Percentiles rank a stretch among this genome's conserved stretches.
phyloP scores from a whole-genome alignment of 2,888 invertebrate genomes.

The Alloplasta piceator region DNA sequence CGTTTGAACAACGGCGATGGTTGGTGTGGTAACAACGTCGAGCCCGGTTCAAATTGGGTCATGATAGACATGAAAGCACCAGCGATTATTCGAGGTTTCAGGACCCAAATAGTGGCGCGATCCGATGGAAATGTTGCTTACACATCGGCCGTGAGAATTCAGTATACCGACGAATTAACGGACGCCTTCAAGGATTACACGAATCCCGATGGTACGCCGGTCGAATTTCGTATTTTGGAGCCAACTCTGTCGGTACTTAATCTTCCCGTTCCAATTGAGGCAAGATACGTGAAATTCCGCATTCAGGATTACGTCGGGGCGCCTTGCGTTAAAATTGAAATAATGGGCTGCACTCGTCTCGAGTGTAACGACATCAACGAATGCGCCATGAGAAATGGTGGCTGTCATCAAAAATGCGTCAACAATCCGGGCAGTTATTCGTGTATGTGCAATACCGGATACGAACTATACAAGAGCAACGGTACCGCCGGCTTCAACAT shows the following conservation, averaged over 20 bases:
- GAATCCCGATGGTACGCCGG: slow-evolving; percentile 96
- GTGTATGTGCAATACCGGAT: slow-evolving; percentile 96
- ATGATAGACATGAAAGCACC: slow-evolving; percentile 94
- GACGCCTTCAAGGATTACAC: slow-evolving; percentile 96
- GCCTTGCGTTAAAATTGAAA: slow-evolving; percentile 94
- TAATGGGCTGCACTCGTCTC: slow-evolving; percentile 96
- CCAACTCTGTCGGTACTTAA: slow-evolving; percentile 96
- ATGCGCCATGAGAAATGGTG: slow-evolving; percentile 93
- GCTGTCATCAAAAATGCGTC: slow-evolving; percentile 96
- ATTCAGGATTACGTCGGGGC: slow-evolving; percentile 93
- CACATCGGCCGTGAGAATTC: slow-evolving; percentile 94
- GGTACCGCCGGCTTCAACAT: slow-evolving; percentile 95
- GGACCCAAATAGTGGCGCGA: slow-evolving; percentile 94
- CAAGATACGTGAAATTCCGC: slow-evolving; percentile 93
- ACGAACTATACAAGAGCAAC: slow-evolving; percentile 93
- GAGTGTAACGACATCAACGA: slow-evolving; percentile 96
- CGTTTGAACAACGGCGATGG: slow-evolving; percentile 93
- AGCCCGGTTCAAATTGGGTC: slow-evolving; percentile 95
- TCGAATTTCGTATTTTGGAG: slow-evolving; percentile 95
- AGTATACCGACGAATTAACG: slow-evolving; percentile 93
- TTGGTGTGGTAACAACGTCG: slow-evolving; percentile 95
- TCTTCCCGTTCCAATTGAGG: slow-evolving; percentile 95
- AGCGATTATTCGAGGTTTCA: slow-evolving; percentile 94
- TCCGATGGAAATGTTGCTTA: slow-evolving; percentile 93
- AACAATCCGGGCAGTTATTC: slow-evolving; percentile 94